Evolutionary conservation across 2,113 vertebrate species (phyloP).

Genomic region (Coreoperca whiteheadi): DNA sequence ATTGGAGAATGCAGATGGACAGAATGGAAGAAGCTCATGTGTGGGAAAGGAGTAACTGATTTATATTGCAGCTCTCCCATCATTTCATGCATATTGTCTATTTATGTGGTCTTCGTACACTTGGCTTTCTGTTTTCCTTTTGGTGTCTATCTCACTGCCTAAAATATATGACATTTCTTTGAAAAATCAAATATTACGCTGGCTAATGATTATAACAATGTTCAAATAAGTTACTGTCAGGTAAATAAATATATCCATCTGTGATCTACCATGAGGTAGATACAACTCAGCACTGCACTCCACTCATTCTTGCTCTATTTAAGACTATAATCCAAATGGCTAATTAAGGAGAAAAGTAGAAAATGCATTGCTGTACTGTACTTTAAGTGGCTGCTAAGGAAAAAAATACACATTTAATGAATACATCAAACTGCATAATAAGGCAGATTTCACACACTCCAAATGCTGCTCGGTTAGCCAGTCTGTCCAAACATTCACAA

Average conservation of each 20-base stretch:
- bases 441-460: constrained; percentile 14
- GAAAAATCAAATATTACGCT: neutral
- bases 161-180: neutral
- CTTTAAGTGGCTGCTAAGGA: neutral
- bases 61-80: constrained; percentile 52
- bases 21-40: constrained; percentile 57
- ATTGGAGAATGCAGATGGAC: constrained; percentile 52
- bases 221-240: neutral
- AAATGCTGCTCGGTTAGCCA: constrained; percentile 7
- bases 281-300: neutral
- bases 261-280: neutral
- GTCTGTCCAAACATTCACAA: constrained; percentile 3
- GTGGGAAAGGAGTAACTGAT: constrained; percentile 54
- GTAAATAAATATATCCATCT: neutral
- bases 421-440: neutral
- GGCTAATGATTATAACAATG: neutral
- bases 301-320: neutral
- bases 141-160: neutral
- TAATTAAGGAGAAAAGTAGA: neutral
- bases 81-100: constrained; percentile 37
- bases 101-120: neutral
- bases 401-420: constrained; percentile 1
- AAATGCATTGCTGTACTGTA: neutral
- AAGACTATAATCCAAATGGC: neutral
- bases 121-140: neutral